Conservation (phyloP, 2,113 vertebrate genomes). For the Pelobates fuscus region DNA sequence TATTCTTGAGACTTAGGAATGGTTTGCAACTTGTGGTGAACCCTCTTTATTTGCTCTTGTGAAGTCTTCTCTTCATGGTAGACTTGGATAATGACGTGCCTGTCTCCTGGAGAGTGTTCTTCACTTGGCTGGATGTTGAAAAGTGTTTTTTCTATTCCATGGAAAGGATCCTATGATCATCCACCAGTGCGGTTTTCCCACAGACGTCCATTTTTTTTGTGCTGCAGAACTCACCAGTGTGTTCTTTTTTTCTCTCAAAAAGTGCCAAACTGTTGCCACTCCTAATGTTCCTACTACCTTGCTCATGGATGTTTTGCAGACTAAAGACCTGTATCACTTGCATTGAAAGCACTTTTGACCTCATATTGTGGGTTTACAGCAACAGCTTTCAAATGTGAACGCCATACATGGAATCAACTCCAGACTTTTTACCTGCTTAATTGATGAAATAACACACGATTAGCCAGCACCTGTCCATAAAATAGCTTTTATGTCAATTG, state of each 20-base stretch:
- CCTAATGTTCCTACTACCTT: background rate
- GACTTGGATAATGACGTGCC: background rate
- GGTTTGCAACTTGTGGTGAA: background rate
- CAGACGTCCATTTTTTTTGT: background rate
- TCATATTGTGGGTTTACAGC: background rate
- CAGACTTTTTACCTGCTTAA: background rate
- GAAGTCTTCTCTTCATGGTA: constrained; percentile 1
- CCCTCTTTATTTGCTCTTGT: background rate
- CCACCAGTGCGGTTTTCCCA: background rate
- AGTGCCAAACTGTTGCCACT: background rate
- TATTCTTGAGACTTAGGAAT: constrained; percentile 1
- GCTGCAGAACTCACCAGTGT: background rate
- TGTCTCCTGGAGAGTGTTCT: constrained; percentile 35
- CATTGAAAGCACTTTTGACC: background rate
- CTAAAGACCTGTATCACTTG: background rate
- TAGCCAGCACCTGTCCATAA: background rate
- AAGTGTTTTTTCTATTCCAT: constrained; percentile 8
- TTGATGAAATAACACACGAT: background rate
- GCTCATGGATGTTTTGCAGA: background rate
- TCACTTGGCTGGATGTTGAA: constrained; percentile 48
- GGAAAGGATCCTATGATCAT: constrained; percentile 24
- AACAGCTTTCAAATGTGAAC: constrained; percentile 2
- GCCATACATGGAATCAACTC: background rate
- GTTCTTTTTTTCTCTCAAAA: background rate
- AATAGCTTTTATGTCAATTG: background rate